Base-by-base conservation (phyloP, 2,888 invertebrate genomes). In the Kuschelorhynchus macadamiae region DNA sequence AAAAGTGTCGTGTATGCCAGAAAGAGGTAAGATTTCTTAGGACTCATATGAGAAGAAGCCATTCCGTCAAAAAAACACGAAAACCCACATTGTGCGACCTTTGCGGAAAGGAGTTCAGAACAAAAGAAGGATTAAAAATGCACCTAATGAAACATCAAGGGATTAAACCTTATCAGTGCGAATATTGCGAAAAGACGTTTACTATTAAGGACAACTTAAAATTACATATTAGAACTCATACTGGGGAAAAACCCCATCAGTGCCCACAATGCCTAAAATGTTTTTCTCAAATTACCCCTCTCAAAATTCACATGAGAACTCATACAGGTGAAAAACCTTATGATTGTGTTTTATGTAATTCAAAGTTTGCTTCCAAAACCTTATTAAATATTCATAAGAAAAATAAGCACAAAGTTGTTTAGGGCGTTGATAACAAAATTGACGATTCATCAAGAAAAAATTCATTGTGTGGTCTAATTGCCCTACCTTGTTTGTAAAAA, bases 191-290 rank as follows among this genome's bases (percentile, higher is more conserved):
- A 16, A 77, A 77, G 46, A 71, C 71, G 0, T 78, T 76, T 52
- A 49, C 72, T 5, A 74, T 74, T 50, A 70, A 72, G 33, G 72
- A 71, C 32, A 71, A 71, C 53, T 55, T 76, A 1, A 73, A 74
- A 16, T 42, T 49, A 17, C 68, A 68, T 30, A 77, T 55, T 8
- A 85, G 87, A 0, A 83, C 83, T 0, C 88, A 88, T 59, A 85
- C 86, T 0, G 86, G 87, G 1, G 81, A 85, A 0, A 80, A 87
- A 20, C 87, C 87, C 1, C 87, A 84, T 49, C 83, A 85, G 25
- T 88, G 88, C 66, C 86, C 84, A 1, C 82, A 84, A 61, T 88
- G 88, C 64, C 85, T 85, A 47, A 87, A 87, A 72, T 78, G 85
- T 0, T 88, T 88, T 73, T 86, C 87, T 42, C 63, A 68, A 30